Conservation (phyloP, 92 coral and sea anemone genomes). For the Actinostola sp. region DNA sequence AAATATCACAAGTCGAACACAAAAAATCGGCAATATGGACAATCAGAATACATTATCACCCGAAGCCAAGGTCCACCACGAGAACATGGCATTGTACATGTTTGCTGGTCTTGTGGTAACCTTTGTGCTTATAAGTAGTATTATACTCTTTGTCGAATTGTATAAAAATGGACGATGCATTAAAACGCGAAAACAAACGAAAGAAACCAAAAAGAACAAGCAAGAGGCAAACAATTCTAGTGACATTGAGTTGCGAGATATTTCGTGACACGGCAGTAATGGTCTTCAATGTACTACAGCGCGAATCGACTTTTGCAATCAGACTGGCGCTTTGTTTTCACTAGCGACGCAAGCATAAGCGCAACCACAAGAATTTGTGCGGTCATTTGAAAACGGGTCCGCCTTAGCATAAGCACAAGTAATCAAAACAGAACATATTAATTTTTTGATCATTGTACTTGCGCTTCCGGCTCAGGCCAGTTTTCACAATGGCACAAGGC, state of each 20-base stretch:
- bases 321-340: too few species aligned
- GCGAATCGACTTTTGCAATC: too few species aligned
- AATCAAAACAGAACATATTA: too few species aligned
- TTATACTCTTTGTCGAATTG: constrained; percentile 86
- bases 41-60: constrained; percentile 64
- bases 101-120: constrained; percentile 97
- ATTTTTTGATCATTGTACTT: too few species aligned
- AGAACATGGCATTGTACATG: constrained; percentile 95
- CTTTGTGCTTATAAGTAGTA: constrained; percentile 82
- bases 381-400: too few species aligned
- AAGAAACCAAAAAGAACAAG: constrained; percentile 55
- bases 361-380: too few species aligned
- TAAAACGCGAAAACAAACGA: constrained; percentile 49
- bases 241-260: constrained; percentile 73
- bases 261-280: constrained; percentile 34
- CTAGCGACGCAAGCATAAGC: too few species aligned
- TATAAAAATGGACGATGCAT: constrained; percentile 89
- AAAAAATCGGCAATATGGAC: constrained; percentile 53
- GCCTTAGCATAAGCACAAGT: too few species aligned
- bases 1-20: constrained; percentile 49
- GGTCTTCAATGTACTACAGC: too few species aligned
- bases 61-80: constrained; percentile 84
- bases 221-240: constrained; percentile 23
- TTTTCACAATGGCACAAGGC: too few species aligned
- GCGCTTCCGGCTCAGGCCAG: too few species aligned